A percentile compares a stretch with the other conserved stretches of the same genome.
These are phyloP conservation scores for Tetrax tetrax DNA, from an alignment of 2,113 vertebrate genomes.

Conservation along the genomic window DNA sequence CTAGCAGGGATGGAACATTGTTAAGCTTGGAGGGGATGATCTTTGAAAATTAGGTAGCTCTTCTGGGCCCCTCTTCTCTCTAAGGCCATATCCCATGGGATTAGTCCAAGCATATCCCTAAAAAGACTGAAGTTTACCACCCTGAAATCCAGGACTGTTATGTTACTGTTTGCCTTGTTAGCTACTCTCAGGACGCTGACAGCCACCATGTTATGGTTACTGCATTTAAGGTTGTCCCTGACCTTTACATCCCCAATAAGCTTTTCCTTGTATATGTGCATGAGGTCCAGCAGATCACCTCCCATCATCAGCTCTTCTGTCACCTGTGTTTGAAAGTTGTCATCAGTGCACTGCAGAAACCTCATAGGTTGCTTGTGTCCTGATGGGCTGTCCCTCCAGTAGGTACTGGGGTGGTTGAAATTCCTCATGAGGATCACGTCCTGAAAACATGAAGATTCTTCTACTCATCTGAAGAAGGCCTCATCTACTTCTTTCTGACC, in stretches of 20 bases:
- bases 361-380: accelerated
- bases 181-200: background rate
- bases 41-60: background rate
- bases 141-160: background rate
- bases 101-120: background rate
- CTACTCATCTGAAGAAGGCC: background rate
- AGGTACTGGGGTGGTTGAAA: background rate
- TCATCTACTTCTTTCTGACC: background rate
- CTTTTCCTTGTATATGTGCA: background rate
- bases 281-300: background rate
- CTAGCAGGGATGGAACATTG: accelerated
- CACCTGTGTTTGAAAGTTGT: background rate
- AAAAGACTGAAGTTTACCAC: background rate
- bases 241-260: background rate
- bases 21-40: background rate
- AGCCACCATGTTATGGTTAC: background rate
- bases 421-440: background rate
- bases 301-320: background rate
- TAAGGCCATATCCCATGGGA: background rate
- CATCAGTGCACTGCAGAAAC: background rate
- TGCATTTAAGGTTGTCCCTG: background rate
- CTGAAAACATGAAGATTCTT: background rate
- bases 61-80: background rate
- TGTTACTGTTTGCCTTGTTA: background rate
- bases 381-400: background rate